Conservation (phyloP, 2,113 vertebrate species). For the Syrrhaptes paradoxus region DNA sequence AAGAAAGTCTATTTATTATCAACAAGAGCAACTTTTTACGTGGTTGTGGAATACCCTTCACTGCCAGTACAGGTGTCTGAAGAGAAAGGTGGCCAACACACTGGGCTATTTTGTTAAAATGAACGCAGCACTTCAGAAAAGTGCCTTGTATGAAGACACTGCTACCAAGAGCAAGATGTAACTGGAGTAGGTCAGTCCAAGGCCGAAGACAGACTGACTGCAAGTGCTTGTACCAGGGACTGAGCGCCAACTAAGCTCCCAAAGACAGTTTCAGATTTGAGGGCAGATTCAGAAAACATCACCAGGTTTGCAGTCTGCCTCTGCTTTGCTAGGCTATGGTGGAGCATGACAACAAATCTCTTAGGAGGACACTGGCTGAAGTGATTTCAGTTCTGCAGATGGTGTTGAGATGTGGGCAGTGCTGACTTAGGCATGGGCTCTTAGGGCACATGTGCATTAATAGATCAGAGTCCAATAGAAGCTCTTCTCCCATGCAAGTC, state of each 20-base stretch:
- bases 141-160: not conserved
- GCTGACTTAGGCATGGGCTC: not conserved
- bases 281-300: not conserved
- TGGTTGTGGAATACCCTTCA: not conserved
- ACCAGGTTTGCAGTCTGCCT: not conserved
- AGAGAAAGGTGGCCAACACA: not conserved
- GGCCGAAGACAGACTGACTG: not conserved
- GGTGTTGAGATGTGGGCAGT: not conserved
- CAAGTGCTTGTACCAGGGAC: not conserved
- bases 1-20: not conserved
- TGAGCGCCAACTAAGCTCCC: not conserved
- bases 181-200: not conserved
- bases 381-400: not conserved
- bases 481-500: not conserved
- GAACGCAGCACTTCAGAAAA: not conserved
- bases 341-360: not conserved
- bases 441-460: not conserved
- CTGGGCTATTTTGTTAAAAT: not conserved
- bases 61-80: not conserved
- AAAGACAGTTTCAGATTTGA: not conserved
- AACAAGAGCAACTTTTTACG: not conserved
- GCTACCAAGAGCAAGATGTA: not conserved
- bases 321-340: not conserved
- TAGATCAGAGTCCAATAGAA: not conserved
- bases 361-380: not conserved